Percentiles rank a stretch among this genome's conserved stretches.
phyloP scores from a whole-genome alignment of 2,888 invertebrate genomes.

The Nemotelus pantherinus region DNA sequence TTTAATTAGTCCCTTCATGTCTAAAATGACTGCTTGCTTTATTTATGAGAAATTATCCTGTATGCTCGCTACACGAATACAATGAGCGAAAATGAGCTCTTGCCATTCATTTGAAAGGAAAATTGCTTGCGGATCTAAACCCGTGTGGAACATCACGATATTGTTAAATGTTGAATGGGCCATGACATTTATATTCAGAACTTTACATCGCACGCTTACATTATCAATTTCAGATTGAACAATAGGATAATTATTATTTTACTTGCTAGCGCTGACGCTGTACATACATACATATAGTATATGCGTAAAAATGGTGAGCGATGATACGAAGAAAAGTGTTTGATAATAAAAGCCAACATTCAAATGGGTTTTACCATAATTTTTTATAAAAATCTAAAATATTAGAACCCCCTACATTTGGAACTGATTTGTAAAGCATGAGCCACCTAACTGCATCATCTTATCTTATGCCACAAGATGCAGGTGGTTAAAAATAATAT shows the following conservation, averaged over 20 bases:
- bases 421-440: too few relatives aligned
- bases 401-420: too few relatives aligned
- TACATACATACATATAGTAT: neutral
- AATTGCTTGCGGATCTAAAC: neutral
- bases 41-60: conserved; percentile 37
- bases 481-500: too few relatives aligned
- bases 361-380: too few relatives aligned
- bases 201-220: conserved; percentile 1
- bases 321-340: too few relatives aligned
- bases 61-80: neutral
- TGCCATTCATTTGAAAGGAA: conserved; percentile 13
- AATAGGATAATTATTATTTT: neutral
- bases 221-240: neutral
- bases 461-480: too few relatives aligned
- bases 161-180: conserved; percentile 17
- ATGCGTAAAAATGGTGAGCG: too few relatives aligned
- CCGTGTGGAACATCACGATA: neutral
- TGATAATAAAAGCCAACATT: too few relatives aligned
- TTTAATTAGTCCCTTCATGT: conserved; percentile 51
- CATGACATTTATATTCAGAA: conserved; percentile 24
- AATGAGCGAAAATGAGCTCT: conserved; percentile 29
- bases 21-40: conserved; percentile 50
- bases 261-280: neutral
- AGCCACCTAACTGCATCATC: too few relatives aligned
- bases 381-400: too few relatives aligned